phyloP scores from a whole-genome alignment of 2,113 vertebrate genomes.

The Mola mola region DNA sequence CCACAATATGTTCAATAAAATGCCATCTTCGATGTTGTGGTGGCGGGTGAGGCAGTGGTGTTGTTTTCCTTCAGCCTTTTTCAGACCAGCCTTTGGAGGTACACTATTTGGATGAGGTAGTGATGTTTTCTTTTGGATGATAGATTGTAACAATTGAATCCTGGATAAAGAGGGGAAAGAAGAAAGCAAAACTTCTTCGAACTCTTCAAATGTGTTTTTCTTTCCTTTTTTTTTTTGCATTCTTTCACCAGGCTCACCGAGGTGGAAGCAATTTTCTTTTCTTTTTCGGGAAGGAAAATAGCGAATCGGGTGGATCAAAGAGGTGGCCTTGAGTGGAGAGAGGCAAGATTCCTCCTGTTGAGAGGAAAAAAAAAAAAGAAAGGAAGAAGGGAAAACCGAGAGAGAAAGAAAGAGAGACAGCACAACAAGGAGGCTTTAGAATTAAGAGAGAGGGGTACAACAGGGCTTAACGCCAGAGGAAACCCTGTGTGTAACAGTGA shows the following conservation, averaged over 20 bases:
- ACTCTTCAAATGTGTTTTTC: constrained; percentile 43
- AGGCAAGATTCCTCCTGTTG: constrained; percentile 61
- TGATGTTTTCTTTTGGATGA: constrained; percentile 37
- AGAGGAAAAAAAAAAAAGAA: constrained; percentile 55
- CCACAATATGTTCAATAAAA: neutral
- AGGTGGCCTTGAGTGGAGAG: constrained; percentile 48
- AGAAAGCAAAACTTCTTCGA: constrained; percentile 22
- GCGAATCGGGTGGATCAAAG: constrained; percentile 72
- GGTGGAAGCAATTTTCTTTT: constrained; percentile 62
- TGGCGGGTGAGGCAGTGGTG: neutral
- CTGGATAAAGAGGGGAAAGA: constrained; percentile 23
- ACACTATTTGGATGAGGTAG: constrained; percentile 28
- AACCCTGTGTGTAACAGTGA: constrained; percentile 50
- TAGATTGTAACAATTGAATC: constrained; percentile 55
- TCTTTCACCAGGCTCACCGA: constrained; percentile 62
- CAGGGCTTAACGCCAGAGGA: constrained; percentile 78
- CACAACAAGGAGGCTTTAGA: constrained; percentile 57
- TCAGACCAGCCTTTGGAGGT: constrained; percentile 32
- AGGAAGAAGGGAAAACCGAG: constrained; percentile 22
- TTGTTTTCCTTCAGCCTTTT: neutral
- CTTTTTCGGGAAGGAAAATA: constrained; percentile 48
- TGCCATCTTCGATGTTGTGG: constrained; percentile 11
- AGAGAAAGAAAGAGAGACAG: constrained; percentile 20
- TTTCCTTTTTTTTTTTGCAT: constrained; percentile 56
- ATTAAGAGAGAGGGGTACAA: constrained; percentile 53